These are phyloP conservation scores for Miltochrista miniata DNA, from an alignment of 2,888 invertebrate species.

Conservation along the genomic window DNA sequence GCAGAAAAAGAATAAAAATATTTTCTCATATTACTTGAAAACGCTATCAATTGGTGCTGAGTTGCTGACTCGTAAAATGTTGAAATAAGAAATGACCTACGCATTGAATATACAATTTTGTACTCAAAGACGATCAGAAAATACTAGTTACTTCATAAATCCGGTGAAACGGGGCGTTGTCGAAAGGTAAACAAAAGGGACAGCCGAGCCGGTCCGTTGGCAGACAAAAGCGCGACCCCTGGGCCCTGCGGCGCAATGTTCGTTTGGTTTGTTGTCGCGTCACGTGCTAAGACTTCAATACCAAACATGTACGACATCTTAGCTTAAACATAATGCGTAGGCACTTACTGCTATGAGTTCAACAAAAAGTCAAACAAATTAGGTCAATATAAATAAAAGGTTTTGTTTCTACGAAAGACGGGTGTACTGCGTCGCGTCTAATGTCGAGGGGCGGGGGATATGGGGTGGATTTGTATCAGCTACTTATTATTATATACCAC, in stretches of 20 bases:
- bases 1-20: no score
- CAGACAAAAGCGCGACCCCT: constrained; percentile 58
- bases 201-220: constrained; percentile 51
- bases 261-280: constrained; percentile 40
- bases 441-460: constrained; percentile 46
- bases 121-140: constrained; percentile 3
- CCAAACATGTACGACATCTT: constrained; percentile 13
- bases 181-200: constrained; percentile 58
- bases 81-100: no score
- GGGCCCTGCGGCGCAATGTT: constrained; percentile 50
- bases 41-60: no score
- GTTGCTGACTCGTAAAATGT: no score
- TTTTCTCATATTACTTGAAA: no score
- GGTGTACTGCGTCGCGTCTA: constrained; percentile 50
- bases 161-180: constrained; percentile 53
- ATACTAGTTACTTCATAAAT: constrained; percentile 35
- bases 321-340: constrained; percentile 1
- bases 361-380: constrained; percentile 43
- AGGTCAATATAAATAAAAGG: constrained; percentile 24
- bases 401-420: constrained; percentile 48
- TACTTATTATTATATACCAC: constrained; percentile 67
- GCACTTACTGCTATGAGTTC: constrained; percentile 8
- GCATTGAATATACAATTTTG: no score
- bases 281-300: constrained; percentile 47
- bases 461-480: constrained; percentile 58